Evolutionary conservation across 2,797 vertebrate genomes (phyloP).

Genomic region (Scolopax bukidnonensis): DNA sequence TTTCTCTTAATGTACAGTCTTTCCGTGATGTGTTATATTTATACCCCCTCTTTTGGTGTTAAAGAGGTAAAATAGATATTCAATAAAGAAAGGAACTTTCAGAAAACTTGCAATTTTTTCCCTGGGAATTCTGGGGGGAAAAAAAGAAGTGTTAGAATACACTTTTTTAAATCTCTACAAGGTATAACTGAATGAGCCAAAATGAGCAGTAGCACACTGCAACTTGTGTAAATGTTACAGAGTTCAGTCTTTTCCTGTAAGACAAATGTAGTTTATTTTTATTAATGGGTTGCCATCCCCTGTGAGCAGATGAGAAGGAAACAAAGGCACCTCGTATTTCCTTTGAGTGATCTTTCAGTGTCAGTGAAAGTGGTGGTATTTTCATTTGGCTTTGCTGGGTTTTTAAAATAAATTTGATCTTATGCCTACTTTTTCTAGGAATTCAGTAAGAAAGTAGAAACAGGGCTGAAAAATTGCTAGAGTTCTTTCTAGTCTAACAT

Average conservation of each 20-base stretch:
- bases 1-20: background rate
- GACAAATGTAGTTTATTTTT: background rate
- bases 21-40: background rate
- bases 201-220: background rate
- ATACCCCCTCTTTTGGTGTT: background rate
- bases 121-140: background rate
- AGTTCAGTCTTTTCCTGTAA: background rate
- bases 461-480: background rate
- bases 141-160: background rate
- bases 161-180: background rate
- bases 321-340: background rate
- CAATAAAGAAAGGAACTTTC: background rate
- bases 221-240: background rate
- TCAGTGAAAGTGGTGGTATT: background rate
- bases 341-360: background rate
- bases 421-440: background rate
- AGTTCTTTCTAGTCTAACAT: background rate
- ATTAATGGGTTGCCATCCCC: background rate
- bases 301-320: background rate
- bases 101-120: background rate
- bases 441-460: background rate
- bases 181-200: background rate
- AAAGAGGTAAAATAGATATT: background rate
- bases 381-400: background rate
- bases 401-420: background rate